Percentiles rank a stretch among this genome's conserved stretches.
Conservation (phyloP, 2,888 invertebrate species). For the Andrena trimmerana region DNA sequence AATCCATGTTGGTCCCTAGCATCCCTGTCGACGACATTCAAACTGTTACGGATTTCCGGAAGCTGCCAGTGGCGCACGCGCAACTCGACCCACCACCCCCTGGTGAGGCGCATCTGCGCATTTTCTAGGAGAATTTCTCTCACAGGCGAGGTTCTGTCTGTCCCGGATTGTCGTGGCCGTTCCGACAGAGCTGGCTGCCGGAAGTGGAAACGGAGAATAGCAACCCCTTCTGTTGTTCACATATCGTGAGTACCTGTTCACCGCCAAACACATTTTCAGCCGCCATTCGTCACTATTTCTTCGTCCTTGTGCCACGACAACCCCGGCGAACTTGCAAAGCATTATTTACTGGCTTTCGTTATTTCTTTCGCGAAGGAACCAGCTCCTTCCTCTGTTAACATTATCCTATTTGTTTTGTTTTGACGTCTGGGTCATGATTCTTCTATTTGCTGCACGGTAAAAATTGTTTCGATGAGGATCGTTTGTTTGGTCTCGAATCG, state of each 20-base stretch:
- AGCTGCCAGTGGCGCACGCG: constrained; percentile 50
- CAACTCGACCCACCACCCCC: constrained; percentile 33
- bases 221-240: constrained; percentile 58
- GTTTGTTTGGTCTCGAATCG: not conserved
- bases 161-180: constrained; percentile 73
- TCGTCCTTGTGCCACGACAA: no score
- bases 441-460: not conserved
- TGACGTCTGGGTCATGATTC: not conserved
- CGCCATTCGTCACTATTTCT: not conserved
- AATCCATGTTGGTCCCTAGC: constrained; percentile 45
- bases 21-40: constrained; percentile 48
- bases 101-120: constrained; percentile 75
- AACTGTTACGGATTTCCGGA: constrained; percentile 63
- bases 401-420: constrained; percentile 19
- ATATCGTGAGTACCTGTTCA: constrained; percentile 72
- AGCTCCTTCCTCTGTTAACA: not conserved
- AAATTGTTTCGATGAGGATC: not conserved
- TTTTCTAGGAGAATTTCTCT: constrained; percentile 74
- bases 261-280: not conserved
- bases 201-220: constrained; percentile 63
- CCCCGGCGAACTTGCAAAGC: not conserved
- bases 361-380: constrained; percentile 1
- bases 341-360: not conserved
- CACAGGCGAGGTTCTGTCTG: constrained; percentile 77
- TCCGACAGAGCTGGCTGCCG: constrained; percentile 65